Evolutionary conservation across 1,140 invertebrate species (phyloP).

Genomic region (Eriosoma lanigerum): DNA sequence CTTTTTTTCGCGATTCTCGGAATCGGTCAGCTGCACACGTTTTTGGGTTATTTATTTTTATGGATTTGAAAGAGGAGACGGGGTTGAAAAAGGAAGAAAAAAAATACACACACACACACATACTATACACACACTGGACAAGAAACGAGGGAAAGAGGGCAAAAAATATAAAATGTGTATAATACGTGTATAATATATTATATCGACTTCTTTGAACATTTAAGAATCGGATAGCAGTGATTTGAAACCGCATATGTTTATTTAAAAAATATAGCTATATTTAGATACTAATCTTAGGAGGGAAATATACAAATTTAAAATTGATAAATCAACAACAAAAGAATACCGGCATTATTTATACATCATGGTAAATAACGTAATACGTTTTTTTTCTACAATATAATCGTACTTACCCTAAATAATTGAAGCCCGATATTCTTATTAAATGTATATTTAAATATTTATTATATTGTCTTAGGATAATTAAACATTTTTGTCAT

Average conservation of each 20-base stretch:
- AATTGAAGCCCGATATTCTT: no score
- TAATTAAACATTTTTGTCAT: no score
- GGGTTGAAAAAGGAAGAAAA: conserved; percentile 49
- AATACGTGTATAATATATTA: no score
- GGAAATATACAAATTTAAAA: neutral
- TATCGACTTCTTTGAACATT: conserved; percentile 47
- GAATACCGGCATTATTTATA: no score
- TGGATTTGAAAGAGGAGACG: conserved; percentile 51
- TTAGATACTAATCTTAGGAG: neutral
- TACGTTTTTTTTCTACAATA: no score
- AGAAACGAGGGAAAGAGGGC: conserved; percentile 30
- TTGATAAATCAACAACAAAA: no score
- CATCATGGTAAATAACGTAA: no score
- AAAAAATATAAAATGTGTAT: conserved; percentile 51
- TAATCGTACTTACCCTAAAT: no score
- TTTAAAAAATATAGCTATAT: neutral
- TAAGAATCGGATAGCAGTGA: neutral
- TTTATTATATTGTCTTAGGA: no score
- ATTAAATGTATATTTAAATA: no score
- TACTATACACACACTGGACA: neutral
- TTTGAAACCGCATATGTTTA: conserved; percentile 35
- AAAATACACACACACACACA: conserved; percentile 11
- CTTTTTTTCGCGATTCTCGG: conserved; percentile 48
- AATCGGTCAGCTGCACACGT: conserved; percentile 51
- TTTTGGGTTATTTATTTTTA: conserved; percentile 52